Evolutionary conservation across 37 sponge, comb jelly and placozoan genomes (phyloP), one percentile per base, ranked within the genome.

Genomic region (Cliona cf. orientalis): DNA sequence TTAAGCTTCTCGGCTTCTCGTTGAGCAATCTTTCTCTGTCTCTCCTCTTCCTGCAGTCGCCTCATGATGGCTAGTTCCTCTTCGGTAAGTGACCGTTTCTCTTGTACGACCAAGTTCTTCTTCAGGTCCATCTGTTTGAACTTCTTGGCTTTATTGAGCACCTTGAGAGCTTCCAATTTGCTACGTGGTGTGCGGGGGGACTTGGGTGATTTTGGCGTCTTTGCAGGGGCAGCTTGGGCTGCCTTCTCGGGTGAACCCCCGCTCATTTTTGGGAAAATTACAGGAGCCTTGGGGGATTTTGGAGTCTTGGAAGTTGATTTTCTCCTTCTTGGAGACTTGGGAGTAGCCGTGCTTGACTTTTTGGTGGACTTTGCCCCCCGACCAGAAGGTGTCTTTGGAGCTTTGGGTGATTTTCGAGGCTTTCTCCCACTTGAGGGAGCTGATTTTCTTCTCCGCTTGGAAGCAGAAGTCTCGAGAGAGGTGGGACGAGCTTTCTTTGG

Each of bases 81-180:
- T 7, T 46, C 75, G 0, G 49, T 58, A 28, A 32, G 32, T 23
- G 40, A 9, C 26, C 57, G 72, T 42, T 69, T 79, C 44, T 80
- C 76, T n/a, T n/a, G n/a, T n/a, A n/a, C n/a, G 44, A 75, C 70
- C 41, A 87, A 19, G 23, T 26, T 83, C 49, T 80, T 83, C 66
- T 86, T 92, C 69, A 92, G 72, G 37, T 93, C 91, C 65, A 91
- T 19, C 62, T 87, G 89, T 45, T 89, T 84, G 78, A 75, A 85
- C 38, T 74, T 84, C 64, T 82, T 82, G 59, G 83, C 88, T 42
- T 76, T 88, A 35, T 88, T 88, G 34, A 88, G 45, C 5, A 68
- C 82, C 46, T 80, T 87, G 35, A 82, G 74, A 31, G 88, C 85
- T n/a, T 83, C 75, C 53, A 32, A 42, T 28, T 81, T 69, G 46